Conservation (phyloP, 2,888 invertebrate genomes). For the Ornithoptera priamus region DNA sequence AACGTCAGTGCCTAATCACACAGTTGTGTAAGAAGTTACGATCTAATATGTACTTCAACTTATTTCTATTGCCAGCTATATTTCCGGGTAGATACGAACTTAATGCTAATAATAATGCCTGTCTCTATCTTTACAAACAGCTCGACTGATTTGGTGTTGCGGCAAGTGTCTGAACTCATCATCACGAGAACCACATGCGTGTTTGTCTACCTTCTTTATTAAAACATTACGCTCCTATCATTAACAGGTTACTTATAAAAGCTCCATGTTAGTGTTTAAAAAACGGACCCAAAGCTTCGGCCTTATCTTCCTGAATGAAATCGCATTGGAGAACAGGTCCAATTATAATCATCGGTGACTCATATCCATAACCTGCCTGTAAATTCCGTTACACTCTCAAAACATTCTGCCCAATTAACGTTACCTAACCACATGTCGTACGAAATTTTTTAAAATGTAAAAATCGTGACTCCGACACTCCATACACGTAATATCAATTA, state of each 20-base stretch:
- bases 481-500: constrained; percentile 33
- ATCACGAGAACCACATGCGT: no score
- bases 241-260: background rate
- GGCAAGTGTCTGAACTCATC: no score
- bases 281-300: background rate
- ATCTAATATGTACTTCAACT: no score
- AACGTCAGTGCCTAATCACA: no score
- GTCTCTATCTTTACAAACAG: no score
- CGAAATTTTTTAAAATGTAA: constrained; percentile 16
- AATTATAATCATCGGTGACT: constrained; percentile 7
- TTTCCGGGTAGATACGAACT: no score
- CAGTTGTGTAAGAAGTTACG: no score
- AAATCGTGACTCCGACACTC: constrained; percentile 16
- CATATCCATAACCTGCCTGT: constrained; percentile 6
- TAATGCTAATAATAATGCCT: no score
- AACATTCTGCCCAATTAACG: constrained; percentile 8
- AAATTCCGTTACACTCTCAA: constrained; percentile 12
- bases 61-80: no score
- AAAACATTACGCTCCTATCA: background rate
- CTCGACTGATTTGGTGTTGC: no score
- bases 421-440: constrained; percentile 12
- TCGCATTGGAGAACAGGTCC: constrained; percentile 1
- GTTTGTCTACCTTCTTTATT: no score
- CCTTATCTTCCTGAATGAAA: background rate
- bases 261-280: background rate